Evolutionary conservation across 2,113 vertebrate genomes (phyloP).

Genomic region (Erpornis zantholeuca): DNA sequence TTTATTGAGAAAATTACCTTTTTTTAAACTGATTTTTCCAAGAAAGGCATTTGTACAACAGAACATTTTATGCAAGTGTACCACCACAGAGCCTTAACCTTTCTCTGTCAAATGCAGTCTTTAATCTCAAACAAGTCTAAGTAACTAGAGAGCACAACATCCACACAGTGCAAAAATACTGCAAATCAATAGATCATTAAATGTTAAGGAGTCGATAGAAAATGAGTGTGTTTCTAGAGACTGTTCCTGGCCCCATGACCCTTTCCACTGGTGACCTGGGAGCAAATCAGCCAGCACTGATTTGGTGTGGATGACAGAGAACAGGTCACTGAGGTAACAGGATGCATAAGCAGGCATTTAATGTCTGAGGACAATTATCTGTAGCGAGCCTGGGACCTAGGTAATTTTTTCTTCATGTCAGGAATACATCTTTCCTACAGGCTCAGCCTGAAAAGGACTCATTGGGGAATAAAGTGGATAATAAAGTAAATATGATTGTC

Average conservation of each 20-base stretch:
- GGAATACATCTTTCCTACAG: neutral
- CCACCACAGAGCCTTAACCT: neutral
- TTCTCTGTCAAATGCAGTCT: neutral
- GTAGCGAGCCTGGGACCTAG: fast-evolving
- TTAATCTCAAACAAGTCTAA: neutral
- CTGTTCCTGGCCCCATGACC: neutral
- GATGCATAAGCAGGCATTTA: neutral
- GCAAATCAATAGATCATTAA: neutral
- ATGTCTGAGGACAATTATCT: neutral
- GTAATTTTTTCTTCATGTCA: neutral
- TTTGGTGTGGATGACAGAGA: neutral
- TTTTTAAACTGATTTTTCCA: neutral
- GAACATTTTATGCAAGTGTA: neutral
- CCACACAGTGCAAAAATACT: neutral
- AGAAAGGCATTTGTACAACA: neutral
- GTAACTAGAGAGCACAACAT: neutral
- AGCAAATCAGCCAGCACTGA: neutral
- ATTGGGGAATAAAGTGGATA: neutral
- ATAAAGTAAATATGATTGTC: neutral
- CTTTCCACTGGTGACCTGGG: neutral
- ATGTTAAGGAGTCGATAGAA: neutral
- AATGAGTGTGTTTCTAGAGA: neutral
- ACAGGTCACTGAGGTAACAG: neutral
- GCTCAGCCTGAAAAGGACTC: neutral
- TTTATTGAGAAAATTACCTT: neutral